Evolutionary conservation across 1,140 invertebrate species (phyloP), one percentile per base, ranked within the genome.

Genomic region (Sarcophaga peregrina): DNA sequence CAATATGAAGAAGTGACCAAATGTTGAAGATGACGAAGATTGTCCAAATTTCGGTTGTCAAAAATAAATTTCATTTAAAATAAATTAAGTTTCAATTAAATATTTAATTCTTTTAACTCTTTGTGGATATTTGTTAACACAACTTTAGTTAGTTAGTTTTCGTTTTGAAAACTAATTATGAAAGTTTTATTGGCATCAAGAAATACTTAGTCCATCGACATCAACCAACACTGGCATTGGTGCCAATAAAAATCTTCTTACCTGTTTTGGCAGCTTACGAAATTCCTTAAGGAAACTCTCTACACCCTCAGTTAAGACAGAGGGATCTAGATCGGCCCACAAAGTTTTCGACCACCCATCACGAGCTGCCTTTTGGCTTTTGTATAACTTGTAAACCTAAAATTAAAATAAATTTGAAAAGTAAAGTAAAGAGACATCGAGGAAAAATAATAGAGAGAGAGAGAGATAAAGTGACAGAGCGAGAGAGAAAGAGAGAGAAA

Each of bases 251-350:
- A 5, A 15, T 80, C 20, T 83, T 86, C 88, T 87, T 88, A 92
- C 91, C n/a, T 85, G 81, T 86, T 93, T 93, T 13, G 92, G 90
- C 73, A 93, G 84, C 90, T 93, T 93, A 76, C 92, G 92, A 85
- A 96, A 96, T 84, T 95, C 94, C 86, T 95, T 96, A 46, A 98
- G 90, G 90, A 95, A 97, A 72, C 92, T 92, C 83, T 98, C 96
- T 86, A 98, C 97, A 15, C 96, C 97, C 83, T 97, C 96, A 20
- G 96, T 93, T 6, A 98, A 90, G 5, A 94, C 92, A 85, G 96
- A 94, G 1, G 97, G 94, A 90, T 97, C 95, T 11, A 98, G 91
- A 90, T 98, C 94, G 3, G 92, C 93, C 97, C 97, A 98, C 7
- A 97, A 90, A 0, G 95, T 97, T 88, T 95, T 95, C 7, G 96